Evolutionary conservation across 1,140 invertebrate genomes (phyloP).

Genomic region (Pinna nobilis): DNA sequence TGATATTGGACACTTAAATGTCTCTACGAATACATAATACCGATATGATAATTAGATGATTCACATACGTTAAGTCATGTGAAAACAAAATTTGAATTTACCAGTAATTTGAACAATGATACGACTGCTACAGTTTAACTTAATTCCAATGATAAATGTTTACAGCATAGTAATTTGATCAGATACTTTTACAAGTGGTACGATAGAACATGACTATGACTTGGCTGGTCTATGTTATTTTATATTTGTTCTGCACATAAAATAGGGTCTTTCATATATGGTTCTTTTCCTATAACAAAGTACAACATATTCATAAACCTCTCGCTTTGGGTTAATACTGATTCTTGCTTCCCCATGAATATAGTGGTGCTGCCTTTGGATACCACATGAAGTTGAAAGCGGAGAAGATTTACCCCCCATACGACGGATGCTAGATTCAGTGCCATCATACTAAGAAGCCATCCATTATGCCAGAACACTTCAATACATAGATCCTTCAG

Average conservation of each 20-base stretch:
- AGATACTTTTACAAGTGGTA: no score
- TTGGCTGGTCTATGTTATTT: no score
- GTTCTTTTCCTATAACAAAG: constrained; percentile 43
- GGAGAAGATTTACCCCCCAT: constrained; percentile 55
- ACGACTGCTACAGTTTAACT: no score
- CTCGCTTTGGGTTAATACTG: constrained; percentile 46
- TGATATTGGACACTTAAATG: no score
- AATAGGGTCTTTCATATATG: constrained; percentile 49
- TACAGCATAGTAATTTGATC: no score
- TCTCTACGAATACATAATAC: no score
- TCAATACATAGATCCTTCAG: constrained; percentile 8
- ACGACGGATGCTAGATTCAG: constrained; percentile 51
- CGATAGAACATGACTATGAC: no score
- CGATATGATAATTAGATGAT: no score
- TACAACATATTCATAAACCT: constrained; percentile 52
- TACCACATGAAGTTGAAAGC: constrained; percentile 55
- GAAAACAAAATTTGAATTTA: no score
- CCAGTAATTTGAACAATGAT: no score
- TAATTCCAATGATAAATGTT: no score
- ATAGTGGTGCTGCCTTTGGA: constrained; percentile 56
- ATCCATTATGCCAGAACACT: constrained; percentile 47
- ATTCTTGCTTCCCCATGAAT: constrained; percentile 37
- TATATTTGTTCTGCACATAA: constrained; percentile 17
- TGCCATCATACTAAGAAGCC: constrained; percentile 50
- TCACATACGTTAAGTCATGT: no score